A percentile compares a stretch with the other conserved stretches of the same genome.
These are phyloP conservation scores for Autographa pulchrina DNA, from an alignment of 2,888 invertebrate genomes.

Conservation along the genomic window DNA sequence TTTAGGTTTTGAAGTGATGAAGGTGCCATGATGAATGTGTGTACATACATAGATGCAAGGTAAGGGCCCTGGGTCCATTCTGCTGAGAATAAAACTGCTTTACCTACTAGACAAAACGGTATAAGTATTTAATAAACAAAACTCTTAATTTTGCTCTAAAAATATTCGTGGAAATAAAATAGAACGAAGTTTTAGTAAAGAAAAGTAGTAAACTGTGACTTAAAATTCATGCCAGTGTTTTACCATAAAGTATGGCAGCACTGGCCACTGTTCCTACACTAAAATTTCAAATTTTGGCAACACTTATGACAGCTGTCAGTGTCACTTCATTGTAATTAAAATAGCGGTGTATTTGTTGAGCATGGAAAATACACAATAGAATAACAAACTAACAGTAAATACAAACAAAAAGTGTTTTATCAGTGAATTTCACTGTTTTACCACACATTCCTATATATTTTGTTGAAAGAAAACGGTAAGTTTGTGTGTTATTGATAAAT, in stretches of 20 bases:
- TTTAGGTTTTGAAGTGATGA: too few relatives aligned
- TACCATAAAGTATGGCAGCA: not conserved
- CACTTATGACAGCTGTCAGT: constrained; percentile 20
- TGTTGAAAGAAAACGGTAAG: constrained; percentile 31
- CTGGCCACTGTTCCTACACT: too few relatives aligned
- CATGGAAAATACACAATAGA: constrained; percentile 15
- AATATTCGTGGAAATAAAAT: too few relatives aligned
- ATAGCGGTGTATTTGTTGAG: constrained; percentile 29
- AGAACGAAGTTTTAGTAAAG: too few relatives aligned
- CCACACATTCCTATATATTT: constrained; percentile 8
- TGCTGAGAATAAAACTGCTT: too few relatives aligned
- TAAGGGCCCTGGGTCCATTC: too few relatives aligned
- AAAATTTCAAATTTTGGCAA: constrained; percentile 19
- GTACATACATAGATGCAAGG: too few relatives aligned
- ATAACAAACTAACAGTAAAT: constrained; percentile 6
- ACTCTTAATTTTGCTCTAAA: too few relatives aligned
- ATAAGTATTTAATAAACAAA: too few relatives aligned
- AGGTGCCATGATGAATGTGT: too few relatives aligned
- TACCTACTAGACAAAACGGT: too few relatives aligned
- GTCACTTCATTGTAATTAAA: constrained; percentile 41
- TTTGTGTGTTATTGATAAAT: constrained; percentile 36
- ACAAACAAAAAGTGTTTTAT: constrained; percentile 14
- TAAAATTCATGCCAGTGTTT: not conserved
- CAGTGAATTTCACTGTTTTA: constrained; percentile 19
- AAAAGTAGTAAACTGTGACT: not conserved